A percentile compares a stretch with the other conserved stretches of the same genome.
Conservation (phyloP, 2,113 vertebrate genomes). For the Rhizomys pruinosus region DNA sequence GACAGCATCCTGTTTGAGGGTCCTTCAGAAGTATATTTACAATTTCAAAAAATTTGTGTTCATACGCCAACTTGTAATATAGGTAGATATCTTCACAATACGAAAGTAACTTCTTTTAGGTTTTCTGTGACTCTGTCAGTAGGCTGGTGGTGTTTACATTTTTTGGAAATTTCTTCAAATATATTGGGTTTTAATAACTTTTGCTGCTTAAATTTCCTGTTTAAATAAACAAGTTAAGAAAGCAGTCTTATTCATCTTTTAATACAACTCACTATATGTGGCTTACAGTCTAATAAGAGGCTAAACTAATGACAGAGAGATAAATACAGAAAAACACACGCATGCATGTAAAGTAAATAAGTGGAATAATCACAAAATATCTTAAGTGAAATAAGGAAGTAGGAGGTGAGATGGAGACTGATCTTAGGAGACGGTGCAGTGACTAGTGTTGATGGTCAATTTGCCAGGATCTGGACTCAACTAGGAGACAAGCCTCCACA, state of each 20-base stretch:
- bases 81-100: slow-evolving; percentile 92
- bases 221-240: slow-evolving; percentile 41
- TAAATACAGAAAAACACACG: neutral
- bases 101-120: slow-evolving; percentile 89
- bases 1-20: slow-evolving; percentile 90
- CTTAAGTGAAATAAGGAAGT: neutral
- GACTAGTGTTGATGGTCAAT: neutral
- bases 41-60: slow-evolving; percentile 91
- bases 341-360: neutral
- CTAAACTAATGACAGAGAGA: neutral
- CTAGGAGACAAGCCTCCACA: neutral
- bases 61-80: slow-evolving; percentile 93
- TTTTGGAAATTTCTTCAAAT: slow-evolving; percentile 95
- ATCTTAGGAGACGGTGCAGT: neutral
- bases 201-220: slow-evolving; percentile 89
- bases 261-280: neutral
- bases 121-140: slow-evolving; percentile 85
- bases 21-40: slow-evolving; percentile 93
- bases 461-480: too few relatives aligned
- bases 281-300: neutral
- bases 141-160: slow-evolving; percentile 83
- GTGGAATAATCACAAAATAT: neutral
- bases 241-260: neutral
- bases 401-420: neutral
- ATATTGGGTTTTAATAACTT: slow-evolving; percentile 85